Percentiles rank a stretch among this genome's conserved stretches.
Evolutionary conservation across 1,140 invertebrate genomes (phyloP).

Genomic region (Heliconius eleuchia): DNA sequence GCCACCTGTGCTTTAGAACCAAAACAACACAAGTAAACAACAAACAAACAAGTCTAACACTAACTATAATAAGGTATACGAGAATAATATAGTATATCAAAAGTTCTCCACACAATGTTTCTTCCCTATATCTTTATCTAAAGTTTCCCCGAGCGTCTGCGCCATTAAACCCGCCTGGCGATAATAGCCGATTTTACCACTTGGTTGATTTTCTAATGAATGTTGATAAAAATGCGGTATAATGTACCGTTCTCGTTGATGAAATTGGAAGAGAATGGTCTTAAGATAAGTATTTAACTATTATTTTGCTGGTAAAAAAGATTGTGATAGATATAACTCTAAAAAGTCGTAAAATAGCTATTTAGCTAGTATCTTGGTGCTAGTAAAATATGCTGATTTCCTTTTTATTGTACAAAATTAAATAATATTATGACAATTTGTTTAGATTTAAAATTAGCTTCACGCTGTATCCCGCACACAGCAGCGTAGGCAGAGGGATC

Average conservation of each 20-base stretch:
- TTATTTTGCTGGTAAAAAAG: background rate
- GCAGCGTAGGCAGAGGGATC: too few relatives aligned
- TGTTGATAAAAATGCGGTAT: slow-evolving; percentile 20
- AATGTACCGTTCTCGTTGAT: background rate
- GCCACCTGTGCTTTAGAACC: too few relatives aligned
- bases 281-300: background rate
- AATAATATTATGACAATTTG: too few relatives aligned
- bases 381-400: too few relatives aligned
- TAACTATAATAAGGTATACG: background rate
- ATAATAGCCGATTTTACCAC: slow-evolving; percentile 37
- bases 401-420: too few relatives aligned
- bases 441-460: too few relatives aligned
- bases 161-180: slow-evolving; percentile 35
- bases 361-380: too few relatives aligned
- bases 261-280: background rate
- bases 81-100: background rate
- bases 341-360: too few relatives aligned
- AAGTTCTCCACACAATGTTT: slow-evolving; percentile 17
- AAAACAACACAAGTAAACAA: background rate
- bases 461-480: too few relatives aligned
- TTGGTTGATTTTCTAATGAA: slow-evolving; percentile 32
- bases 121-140: slow-evolving; percentile 30
- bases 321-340: background rate
- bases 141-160: slow-evolving; percentile 25
- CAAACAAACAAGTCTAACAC: background rate